Evolutionary conservation across 2,113 vertebrate genomes (phyloP), one percentile per base, ranked within the genome.

Genomic region (Cynopterus brachyotis): DNA sequence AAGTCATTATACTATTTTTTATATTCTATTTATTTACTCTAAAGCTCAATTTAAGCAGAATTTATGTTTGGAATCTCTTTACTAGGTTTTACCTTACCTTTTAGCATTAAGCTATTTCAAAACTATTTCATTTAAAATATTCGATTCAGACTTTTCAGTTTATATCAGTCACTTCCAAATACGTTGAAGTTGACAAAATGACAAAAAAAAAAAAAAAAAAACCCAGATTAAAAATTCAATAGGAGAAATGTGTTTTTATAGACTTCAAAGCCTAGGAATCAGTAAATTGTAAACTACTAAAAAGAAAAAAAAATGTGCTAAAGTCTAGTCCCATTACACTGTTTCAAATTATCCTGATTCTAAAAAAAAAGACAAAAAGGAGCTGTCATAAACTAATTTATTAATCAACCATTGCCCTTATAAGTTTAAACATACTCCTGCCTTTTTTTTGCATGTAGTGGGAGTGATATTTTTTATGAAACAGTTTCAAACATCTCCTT

Each of bases 81-180:
- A 72, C 9, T 76, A 84, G 40, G 42, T 5, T 89, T 94, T 73
- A 73, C 30, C 45, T 86, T 83, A 89, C 45, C 72, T 88, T 86
- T 50, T 24, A 92, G 37, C 15, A 79, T n/a, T 70, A 89, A 82
- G 13, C 22, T 89, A 95, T 22, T 83, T 79, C 60, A 10, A 76
- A 94, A 59, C n/a, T 40, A 79, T 81, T 92, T 90, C 75, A 84
- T 60, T 84, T 88, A 79, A 96, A 95, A 89, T 64, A 95, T 20
- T 88, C 22, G 81, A 75, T 85, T 89, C 50, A 66, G 1, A 73
- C 57, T 79, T 90, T 85, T 90, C 37, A 91, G 73, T 96, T 96
- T 81, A 78, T 57, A 93, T 26, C 64, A 85, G 15, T 91, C 13
- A 81, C 72, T 89, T 81, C 26, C 53, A 94, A 94, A 59, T 66